phyloP scores from a whole-genome alignment of 2,888 invertebrate genomes.

The Stomorhina lunata region DNA sequence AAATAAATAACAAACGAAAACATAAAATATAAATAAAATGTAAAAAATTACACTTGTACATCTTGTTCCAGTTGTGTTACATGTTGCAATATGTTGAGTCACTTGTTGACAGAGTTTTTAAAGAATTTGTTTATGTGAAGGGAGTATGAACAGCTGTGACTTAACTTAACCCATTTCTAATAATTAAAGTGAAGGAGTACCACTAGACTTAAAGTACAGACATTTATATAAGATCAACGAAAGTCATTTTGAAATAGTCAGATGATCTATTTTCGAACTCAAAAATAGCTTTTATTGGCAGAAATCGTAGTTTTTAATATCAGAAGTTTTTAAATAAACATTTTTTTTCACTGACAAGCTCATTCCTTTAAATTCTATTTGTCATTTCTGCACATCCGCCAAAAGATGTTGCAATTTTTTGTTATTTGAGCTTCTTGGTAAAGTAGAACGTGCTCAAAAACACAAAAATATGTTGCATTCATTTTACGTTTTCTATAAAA shows the following conservation, averaged over 20 bases:
- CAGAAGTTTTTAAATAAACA: not conserved
- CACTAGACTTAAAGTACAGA: no score
- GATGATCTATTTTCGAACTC: no score
- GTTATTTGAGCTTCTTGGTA: no score
- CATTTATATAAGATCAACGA: no score
- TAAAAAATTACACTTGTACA: not conserved
- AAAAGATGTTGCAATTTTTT: not conserved
- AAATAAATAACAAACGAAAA: not conserved
- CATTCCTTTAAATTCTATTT: not conserved
- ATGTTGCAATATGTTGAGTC: conserved; percentile 20
- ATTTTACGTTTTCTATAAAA: not conserved
- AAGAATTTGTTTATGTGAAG: not conserved
- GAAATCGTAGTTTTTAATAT: no score
- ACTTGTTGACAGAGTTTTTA: not conserved
- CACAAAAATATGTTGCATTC: not conserved
- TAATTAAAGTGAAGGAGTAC: no score
- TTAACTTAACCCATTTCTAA: no score
- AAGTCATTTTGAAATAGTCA: no score
- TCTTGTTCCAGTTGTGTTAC: conserved; percentile 17
- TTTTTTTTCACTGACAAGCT: no score
- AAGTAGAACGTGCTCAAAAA: conserved; percentile 14
- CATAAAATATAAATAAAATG: not conserved
- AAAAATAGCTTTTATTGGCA: no score
- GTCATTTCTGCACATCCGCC: not conserved
- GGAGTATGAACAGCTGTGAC: no score